Evolutionary conservation across 2,797 vertebrate genomes (phyloP), one percentile per base, ranked within the genome.

Genomic region (Vespertilio murinus): DNA sequence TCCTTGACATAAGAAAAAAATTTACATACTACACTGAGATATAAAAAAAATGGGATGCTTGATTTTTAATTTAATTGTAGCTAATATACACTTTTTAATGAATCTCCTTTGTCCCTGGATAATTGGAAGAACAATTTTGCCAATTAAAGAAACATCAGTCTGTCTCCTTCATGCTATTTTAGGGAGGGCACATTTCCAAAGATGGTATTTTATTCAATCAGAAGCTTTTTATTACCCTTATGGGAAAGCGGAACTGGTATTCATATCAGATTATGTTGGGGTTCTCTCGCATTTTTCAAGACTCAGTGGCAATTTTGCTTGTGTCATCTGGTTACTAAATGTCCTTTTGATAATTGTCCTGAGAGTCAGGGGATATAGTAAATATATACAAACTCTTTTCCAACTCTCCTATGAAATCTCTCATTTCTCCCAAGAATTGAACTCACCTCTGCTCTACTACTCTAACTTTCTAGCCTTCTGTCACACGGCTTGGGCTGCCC

Each of bases 31-130:
- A 86, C 1, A 74, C 7, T 90, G 14, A 74, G 78, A 74, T 89
- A 64, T 40, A 47, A 59, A 73, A 61, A 45, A 45, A 65, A 38
- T 18, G 10, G 25, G 11, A 17, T 69, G 20, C 22, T 64, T 82
- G n/a, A 87, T 38, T 89, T 94, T 94, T 83, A 45, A 92, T 61
- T 54, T 83, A 14, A 71, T 12, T 87, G 56, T 7, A 82, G 11
- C 16, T 70, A 20, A 86, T 22, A 38, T 0, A 20, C 1, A 77
- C 35, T 22, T 93, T 89, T 49, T 78, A 30, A 45, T 77, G 22
- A 59, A 71, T 49, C 16, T 82, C 12, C 22, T 82, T 75, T 93
- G 42, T 82, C 30, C 28, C 33, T 59, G 3, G 16, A 94, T 18
- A 82, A 52, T 0, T 69, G n/a, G 3, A 85, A 89, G 40, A 82